Base-by-base conservation (phyloP, 2,113 vertebrate species). In the Cololabis saira region DNA sequence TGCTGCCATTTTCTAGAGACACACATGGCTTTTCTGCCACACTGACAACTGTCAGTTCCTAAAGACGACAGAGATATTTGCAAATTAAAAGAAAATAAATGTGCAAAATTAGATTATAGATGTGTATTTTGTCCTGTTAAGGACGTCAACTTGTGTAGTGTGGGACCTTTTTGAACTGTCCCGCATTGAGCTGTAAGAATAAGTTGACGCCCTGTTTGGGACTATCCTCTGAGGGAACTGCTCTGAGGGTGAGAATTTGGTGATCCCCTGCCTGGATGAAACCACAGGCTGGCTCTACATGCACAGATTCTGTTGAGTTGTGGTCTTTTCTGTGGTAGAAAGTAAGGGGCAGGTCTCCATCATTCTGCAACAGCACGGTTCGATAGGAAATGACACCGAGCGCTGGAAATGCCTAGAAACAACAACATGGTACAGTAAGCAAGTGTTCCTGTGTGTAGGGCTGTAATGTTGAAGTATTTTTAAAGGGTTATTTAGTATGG, bases 341-440 rank as follows among this genome's bases (percentile, higher is more conserved):
- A 78, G 92, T 94, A 33, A 98, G 82, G 0, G 92, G 67, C 48
- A 91, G 83, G 52, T 91, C 76, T 18, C 95, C 93, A 0, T 48
- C 78, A 76, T 99, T 99, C 67, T 75, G 76, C 18, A 99, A 84
- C 12, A 98, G 91, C 56, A 95, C 76, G 10, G 92, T 96, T 53
- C 87, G 83, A 87, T 92, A 93, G 58, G 92, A 91, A 1, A 90
- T 48, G 17, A 80, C 57, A 65, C 65, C 27, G n/a, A 94, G 87
- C 4, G 93, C 87, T 30, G 95, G 94, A 71, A 99, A 99, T 0
- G 90, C 77, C 98, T 99, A 64, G 33, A 37, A 37, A 1, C n/a
- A 62, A 61, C 41, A 61, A 57, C 6, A 9, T 17, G 6, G 17
- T 9, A 10, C 16, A 47, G 44, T n/a, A 7, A 37, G 33, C 3